Evolutionary conservation across 2,888 invertebrate species (phyloP).

Genomic region (Macroteleia sp.): DNA sequence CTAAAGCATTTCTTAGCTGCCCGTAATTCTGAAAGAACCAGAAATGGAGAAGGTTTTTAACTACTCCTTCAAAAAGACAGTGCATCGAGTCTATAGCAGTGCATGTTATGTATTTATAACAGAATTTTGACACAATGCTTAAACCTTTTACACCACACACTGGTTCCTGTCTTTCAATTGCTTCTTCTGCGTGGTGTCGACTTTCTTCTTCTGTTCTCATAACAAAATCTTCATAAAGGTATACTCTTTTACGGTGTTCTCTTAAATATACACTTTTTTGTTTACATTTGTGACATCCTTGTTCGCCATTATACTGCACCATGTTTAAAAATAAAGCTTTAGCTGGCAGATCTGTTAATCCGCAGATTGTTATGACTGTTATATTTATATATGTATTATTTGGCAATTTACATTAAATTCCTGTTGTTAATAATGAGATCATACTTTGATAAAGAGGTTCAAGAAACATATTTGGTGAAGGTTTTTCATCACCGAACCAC

Average conservation of each 20-base stretch:
- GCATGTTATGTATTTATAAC: not conserved
- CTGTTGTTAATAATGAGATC: too few relatives aligned
- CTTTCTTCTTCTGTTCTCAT: not conserved
- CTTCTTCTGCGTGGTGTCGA: not conserved
- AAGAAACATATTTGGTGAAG: too few relatives aligned
- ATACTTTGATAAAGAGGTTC: too few relatives aligned
- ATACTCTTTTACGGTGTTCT: not conserved
- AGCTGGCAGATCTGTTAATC: not conserved
- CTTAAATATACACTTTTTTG: not conserved
- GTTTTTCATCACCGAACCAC: too few relatives aligned
- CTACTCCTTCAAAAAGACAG: not conserved
- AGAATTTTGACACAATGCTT: not conserved
- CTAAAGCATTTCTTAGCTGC: too few relatives aligned
- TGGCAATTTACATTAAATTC: too few relatives aligned
- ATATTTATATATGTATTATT: too few relatives aligned
- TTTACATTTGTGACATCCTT: constrained; percentile 7
- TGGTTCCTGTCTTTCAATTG: not conserved
- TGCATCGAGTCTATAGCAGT: not conserved
- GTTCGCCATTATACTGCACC: constrained; percentile 20
- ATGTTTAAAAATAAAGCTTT: constrained; percentile 19
- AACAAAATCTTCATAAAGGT: not conserved
- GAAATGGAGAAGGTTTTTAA: too few relatives aligned
- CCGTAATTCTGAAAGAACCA: too few relatives aligned
- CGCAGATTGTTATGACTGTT: constrained; percentile 5
- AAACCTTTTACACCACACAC: constrained; percentile 1